These are phyloP conservation scores for Myiotriccus ornatus DNA, from an alignment of 2,797 vertebrate species.

Conservation along the genomic window DNA sequence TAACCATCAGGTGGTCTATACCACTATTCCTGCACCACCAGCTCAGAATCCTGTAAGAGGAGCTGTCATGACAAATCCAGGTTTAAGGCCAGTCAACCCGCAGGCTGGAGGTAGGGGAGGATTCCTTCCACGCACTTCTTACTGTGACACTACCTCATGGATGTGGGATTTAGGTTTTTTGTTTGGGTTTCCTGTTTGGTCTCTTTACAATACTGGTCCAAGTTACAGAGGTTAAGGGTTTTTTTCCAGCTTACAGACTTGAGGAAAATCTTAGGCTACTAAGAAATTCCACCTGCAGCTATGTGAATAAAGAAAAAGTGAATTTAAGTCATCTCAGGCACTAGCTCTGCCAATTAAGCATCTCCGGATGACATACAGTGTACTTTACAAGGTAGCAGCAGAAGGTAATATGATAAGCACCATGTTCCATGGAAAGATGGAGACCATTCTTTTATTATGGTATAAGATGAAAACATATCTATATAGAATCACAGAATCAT, in stretches of 20 bases:
- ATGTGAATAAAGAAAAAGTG: neutral
- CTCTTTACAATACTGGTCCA: neutral
- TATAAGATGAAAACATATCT: neutral
- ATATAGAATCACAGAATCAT: too few species aligned
- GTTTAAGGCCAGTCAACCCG: constrained; percentile 77
- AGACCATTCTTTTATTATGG: neutral
- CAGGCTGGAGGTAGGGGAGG: constrained; percentile 73
- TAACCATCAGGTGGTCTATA: constrained; percentile 80
- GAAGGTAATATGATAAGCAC: neutral
- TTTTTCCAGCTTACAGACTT: neutral
- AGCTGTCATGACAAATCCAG: constrained; percentile 73
- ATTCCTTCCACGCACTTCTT: neutral
- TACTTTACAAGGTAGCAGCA: neutral
- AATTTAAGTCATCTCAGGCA: neutral
- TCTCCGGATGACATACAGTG: neutral
- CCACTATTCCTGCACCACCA: constrained; percentile 74
- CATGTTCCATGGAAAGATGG: neutral
- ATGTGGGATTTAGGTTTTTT: neutral
- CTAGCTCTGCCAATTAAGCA: neutral
- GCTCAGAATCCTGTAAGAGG: constrained; percentile 75
- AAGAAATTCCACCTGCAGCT: neutral
- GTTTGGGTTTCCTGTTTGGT: neutral
- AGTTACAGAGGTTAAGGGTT: neutral
- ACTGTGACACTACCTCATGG: neutral
- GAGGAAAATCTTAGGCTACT: neutral